Evolutionary conservation across 2,113 vertebrate species (phyloP).

Genomic region (Oophaga pumilio): DNA sequence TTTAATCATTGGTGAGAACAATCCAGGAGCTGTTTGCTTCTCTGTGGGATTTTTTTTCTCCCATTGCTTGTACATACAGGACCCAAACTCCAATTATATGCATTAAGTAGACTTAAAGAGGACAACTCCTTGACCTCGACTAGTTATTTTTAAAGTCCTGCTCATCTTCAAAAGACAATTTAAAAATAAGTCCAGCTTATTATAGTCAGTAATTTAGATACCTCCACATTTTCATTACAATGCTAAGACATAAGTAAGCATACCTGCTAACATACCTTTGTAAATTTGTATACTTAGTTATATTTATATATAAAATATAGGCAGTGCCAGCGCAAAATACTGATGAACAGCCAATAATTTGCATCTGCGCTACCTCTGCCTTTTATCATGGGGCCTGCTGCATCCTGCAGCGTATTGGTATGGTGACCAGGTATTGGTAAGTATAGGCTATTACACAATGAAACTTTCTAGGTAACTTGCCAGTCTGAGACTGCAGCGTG

Average conservation of each 20-base stretch:
- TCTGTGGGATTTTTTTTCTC: not conserved
- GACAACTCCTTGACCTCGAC: not conserved
- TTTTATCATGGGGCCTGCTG: too few species aligned
- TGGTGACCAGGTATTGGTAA: too few species aligned
- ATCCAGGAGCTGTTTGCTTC: not conserved
- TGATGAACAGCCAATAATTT: too few species aligned
- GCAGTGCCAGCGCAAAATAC: not conserved
- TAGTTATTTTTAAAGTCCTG: not conserved
- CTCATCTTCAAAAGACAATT: not conserved
- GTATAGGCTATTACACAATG: too few species aligned
- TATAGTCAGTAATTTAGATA: not conserved
- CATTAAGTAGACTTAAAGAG: not conserved
- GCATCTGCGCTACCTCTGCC: too few species aligned
- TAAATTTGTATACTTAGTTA: not conserved
- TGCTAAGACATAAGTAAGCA: not conserved
- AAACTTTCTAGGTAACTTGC: too few species aligned
- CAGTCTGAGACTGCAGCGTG: too few species aligned
- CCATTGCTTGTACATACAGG: not conserved
- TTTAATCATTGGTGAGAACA: not conserved
- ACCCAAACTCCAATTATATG: not conserved
- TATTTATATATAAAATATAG: not conserved
- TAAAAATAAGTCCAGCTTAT: not conserved
- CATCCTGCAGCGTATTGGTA: too few species aligned
- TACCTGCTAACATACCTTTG: not conserved
- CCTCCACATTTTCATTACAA: not conserved